Evolutionary conservation across 2,113 vertebrate species (phyloP).

Genomic region (Chlorocebus sabaeus): DNA sequence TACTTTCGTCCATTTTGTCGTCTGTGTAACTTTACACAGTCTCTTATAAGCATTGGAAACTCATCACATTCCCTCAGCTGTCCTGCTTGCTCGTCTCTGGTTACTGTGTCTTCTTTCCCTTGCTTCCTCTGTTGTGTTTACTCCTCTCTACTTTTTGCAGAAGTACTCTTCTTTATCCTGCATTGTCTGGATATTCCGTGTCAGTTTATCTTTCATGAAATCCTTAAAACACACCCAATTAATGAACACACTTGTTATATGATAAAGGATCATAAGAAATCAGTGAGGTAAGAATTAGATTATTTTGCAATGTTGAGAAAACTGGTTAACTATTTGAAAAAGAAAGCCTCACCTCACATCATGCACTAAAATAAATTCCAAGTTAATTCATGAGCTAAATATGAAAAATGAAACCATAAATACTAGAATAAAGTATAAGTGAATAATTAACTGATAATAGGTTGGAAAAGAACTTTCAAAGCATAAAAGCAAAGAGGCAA

Average conservation of each 20-base stretch:
- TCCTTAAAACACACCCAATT: background rate
- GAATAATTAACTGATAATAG: background rate
- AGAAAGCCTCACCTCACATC: background rate
- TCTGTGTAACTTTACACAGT: background rate
- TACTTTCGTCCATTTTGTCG: background rate
- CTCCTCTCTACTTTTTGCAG: background rate
- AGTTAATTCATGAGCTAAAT: background rate
- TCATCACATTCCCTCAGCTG: background rate
- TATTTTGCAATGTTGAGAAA: slow-evolving; percentile 30
- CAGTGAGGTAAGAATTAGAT: slow-evolving; percentile 10
- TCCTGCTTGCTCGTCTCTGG: background rate
- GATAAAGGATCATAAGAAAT: background rate
- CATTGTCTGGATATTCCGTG: background rate
- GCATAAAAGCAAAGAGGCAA: background rate
- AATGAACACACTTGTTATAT: background rate
- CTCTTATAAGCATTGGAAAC: background rate
- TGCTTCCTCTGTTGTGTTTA: background rate
- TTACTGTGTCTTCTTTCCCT: background rate
- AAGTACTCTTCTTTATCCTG: background rate
- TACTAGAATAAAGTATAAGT: background rate
- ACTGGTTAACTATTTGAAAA: background rate
- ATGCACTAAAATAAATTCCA: background rate
- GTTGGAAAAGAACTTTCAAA: background rate
- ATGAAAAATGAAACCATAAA: background rate
- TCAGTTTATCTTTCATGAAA: background rate